These are phyloP conservation scores for Ataeniobius toweri DNA, from an alignment of 2,797 vertebrate species.

Conservation along the genomic window DNA sequence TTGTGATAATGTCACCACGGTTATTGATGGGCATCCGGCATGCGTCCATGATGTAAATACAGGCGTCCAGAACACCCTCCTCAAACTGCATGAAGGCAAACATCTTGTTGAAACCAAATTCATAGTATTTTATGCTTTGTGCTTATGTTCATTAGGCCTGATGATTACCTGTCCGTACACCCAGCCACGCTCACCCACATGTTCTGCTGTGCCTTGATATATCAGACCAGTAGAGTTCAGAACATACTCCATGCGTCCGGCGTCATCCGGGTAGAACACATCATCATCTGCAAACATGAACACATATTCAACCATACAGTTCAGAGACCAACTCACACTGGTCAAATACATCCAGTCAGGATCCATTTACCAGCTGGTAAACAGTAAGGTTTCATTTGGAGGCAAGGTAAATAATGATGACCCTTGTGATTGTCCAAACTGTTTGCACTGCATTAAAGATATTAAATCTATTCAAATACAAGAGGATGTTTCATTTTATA, in stretches of 20 bases:
- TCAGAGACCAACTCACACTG: background rate
- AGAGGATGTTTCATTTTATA: too few relatives aligned
- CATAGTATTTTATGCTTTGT: background rate
- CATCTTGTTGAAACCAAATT: too few relatives aligned
- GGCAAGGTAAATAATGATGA: too few relatives aligned
- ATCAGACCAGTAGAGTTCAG: slow-evolving; percentile 50
- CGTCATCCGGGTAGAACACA: slow-evolving; percentile 13
- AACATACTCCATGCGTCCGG: slow-evolving; percentile 35
- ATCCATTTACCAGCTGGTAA: background rate
- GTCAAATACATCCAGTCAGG: background rate
- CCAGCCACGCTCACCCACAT: slow-evolving; percentile 14
- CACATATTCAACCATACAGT: background rate
- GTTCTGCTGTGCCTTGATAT: background rate
- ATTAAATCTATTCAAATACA: too few relatives aligned
- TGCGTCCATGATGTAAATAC: slow-evolving; percentile 87
- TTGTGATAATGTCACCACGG: slow-evolving; percentile 82
- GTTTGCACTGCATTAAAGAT: too few relatives aligned
- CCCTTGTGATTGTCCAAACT: too few relatives aligned
- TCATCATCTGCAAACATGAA: slow-evolving; percentile 46
- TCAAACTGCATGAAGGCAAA: slow-evolving; percentile 81
- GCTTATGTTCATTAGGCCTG: too few relatives aligned
- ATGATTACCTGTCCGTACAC: slow-evolving; percentile 55
- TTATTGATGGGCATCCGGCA: slow-evolving; percentile 83
- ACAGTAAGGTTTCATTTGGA: too few relatives aligned
- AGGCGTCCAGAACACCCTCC: slow-evolving; percentile 84